A percentile compares a stretch with the other conserved stretches of the same genome.
phyloP scores from a whole-genome alignment of 2,113 vertebrate species.

The Parus major region DNA sequence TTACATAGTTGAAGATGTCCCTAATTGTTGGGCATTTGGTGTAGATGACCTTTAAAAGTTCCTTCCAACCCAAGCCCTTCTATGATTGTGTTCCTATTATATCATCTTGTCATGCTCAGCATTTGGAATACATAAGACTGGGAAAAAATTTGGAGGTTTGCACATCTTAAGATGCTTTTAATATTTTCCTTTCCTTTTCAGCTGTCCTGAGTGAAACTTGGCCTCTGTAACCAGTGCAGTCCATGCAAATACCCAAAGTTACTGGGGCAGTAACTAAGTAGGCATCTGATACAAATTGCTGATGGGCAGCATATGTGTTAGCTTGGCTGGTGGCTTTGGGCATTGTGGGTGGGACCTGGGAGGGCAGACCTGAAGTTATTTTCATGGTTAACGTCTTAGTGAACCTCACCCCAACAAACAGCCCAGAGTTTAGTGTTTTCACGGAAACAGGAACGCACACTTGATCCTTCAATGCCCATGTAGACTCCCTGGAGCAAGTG shows the following conservation, averaged over 20 bases:
- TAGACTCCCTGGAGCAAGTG: background rate
- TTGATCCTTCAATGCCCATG: background rate
- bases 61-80: background rate
- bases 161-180: background rate
- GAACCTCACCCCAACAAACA: background rate
- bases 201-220: background rate
- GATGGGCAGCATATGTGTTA: background rate
- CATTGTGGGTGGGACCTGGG: rapidly evolving
- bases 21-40: rapidly evolving
- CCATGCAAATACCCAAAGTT: background rate
- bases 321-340: background rate
- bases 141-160: background rate
- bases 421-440: background rate
- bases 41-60: background rate
- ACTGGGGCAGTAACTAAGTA: background rate
- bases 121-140: background rate
- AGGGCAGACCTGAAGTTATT: background rate
- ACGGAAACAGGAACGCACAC: background rate
- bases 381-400: background rate
- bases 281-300: background rate
- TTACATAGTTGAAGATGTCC: background rate
- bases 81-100: background rate
- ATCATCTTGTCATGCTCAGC: background rate
- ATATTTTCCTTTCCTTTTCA: background rate
- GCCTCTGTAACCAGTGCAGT: background rate